Base-by-base conservation (phyloP, 1,140 invertebrate species). In the Drosophila setifemur region DNA sequence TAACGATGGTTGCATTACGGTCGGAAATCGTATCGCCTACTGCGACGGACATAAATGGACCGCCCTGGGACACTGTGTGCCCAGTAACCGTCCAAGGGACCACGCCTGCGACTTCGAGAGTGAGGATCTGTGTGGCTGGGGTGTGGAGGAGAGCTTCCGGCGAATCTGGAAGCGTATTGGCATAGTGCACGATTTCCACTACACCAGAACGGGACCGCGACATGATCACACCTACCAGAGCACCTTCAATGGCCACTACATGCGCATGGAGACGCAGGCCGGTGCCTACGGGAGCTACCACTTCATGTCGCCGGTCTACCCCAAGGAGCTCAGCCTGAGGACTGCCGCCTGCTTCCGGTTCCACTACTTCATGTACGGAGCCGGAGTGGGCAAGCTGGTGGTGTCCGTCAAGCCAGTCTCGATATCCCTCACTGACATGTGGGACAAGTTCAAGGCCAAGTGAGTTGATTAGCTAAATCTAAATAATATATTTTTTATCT, bases 351-450 rank as follows among this genome's bases (percentile, higher is more conserved):
- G 89, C 18, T 90, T 90, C 31, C 66, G 63, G 9, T 88, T 90
- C 18, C 73, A 82, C 19, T 90, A 89, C 47, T 77, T 82, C 11
- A 90, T 90, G 89, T 90, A 74, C 14, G 89, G 89, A 4, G 19
- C 25, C 0, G 85, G 71, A 8, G 89, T 90, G 2, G 89, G 73
- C 4, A 67, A n/a, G 4, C 42, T 90, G 18, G 44, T 58, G 52
- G 78, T 90, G 4, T 87, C 70, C 11, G 73, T 90, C 0, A 89
- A 89, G 40, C 72, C 78, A 1, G 25, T 68, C 9, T 42, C 63
- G 1, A 12, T 85, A 31, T 29, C 7, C 1, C 3, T 76, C 16
- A 43, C 67, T 1, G 26, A 54, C 7, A 75, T 90, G 60, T 64
- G 73, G 69, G 14, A 9, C 4, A 21, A 9, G 7, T 42, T 58